phyloP scores from a whole-genome alignment of 2,888 invertebrate genomes.

The Idaea straminata region DNA sequence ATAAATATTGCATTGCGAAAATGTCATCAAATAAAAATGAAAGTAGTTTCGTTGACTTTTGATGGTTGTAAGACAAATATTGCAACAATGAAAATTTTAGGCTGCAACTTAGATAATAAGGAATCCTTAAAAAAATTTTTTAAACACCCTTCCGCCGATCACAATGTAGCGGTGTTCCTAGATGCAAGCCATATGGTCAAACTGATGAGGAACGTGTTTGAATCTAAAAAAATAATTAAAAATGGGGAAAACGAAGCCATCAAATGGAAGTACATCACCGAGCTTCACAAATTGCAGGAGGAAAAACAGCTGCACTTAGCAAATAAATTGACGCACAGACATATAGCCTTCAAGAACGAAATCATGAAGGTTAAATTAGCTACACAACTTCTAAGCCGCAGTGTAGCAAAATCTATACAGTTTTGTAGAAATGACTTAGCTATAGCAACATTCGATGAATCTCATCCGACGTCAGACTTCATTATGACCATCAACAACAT shows the following conservation, averaged over 20 bases:
- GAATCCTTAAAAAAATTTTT: constrained; percentile 16
- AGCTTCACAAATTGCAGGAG: constrained; percentile 11
- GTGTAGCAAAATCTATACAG: constrained; percentile 20
- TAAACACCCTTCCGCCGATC: constrained; percentile 17
- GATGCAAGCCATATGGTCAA: constrained; percentile 25
- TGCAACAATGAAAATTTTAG: constrained; percentile 12
- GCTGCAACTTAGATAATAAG: constrained; percentile 14
- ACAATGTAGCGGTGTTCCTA: constrained; percentile 9
- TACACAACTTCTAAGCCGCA: constrained; percentile 17
- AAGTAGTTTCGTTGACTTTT: constrained; percentile 14
- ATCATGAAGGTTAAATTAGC: too few species aligned
- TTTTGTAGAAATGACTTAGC: constrained; percentile 12
- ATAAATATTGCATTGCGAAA: constrained; percentile 13
- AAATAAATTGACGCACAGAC: constrained; percentile 17
- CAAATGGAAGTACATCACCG: constrained; percentile 10
- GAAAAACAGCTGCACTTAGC: constrained; percentile 12
- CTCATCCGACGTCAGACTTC: constrained; percentile 7
- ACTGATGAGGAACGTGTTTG: constrained; percentile 20
- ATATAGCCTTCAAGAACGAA: constrained; percentile 12
- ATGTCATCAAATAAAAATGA: constrained; percentile 13
- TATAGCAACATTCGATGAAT: constrained; percentile 8
- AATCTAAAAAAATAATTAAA: constrained; percentile 14
- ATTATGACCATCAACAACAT: constrained; percentile 11
- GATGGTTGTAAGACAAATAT: too few species aligned
- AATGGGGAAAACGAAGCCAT: constrained; percentile 23